Evolutionary conservation across 2,113 vertebrate species (phyloP).

Genomic region (Origma solitaria): DNA sequence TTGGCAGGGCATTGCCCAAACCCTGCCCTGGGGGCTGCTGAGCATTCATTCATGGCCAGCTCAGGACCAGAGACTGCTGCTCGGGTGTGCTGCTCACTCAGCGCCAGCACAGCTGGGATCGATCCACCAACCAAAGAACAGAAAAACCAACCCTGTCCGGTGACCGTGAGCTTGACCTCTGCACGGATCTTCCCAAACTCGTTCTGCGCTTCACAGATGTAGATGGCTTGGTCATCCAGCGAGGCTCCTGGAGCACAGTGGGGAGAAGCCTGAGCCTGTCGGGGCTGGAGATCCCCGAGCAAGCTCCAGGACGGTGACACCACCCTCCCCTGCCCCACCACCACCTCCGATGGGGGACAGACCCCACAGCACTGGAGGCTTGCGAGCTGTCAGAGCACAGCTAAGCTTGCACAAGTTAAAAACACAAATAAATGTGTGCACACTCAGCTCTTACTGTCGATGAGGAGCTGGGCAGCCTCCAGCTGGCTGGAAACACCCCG

Average conservation of each 20-base stretch:
- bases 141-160: conserved; percentile 77
- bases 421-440: not conserved
- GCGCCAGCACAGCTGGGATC: not conserved
- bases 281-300: rapidly evolving
- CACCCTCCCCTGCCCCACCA: not conserved
- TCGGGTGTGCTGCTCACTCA: not conserved
- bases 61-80: not conserved
- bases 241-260: conserved; percentile 65
- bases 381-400: not conserved
- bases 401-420: not conserved
- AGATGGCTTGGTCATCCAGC: conserved; percentile 80
- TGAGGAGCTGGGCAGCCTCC: conserved; percentile 74
- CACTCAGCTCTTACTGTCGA: conserved; percentile 76
- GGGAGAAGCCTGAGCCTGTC: not conserved
- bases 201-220: conserved; percentile 87
- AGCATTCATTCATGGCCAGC: rapidly evolving
- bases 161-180: conserved; percentile 76
- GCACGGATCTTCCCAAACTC: conserved; percentile 80
- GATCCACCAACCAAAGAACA: rapidly evolving
- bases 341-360: rapidly evolving
- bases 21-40: not conserved
- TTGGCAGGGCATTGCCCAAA: not conserved
- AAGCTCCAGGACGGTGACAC: not conserved
- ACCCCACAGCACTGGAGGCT: not conserved
- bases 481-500: conserved; percentile 41